Evolutionary conservation across 2,888 invertebrate species (phyloP), one percentile per base, ranked within the genome.

Genomic region (Thera britannica): DNA sequence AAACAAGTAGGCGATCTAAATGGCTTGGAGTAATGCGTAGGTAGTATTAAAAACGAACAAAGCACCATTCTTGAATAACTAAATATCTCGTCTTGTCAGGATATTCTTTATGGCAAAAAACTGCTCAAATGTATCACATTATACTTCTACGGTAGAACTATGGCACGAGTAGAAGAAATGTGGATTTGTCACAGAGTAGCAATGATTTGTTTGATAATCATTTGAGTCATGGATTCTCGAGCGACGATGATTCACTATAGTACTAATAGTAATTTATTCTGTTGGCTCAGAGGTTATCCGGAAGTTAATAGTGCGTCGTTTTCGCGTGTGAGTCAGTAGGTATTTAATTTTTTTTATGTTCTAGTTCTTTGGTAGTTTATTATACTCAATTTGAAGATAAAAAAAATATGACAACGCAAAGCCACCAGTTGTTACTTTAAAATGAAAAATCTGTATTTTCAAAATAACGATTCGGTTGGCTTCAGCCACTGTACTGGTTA

Each of bases 181-280:
- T 57, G 44, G 69, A 75, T 78, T 77, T 76, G 82, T 81, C 80
- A 79, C 77, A 72, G 58, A 70, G 65, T 75, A 74, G 71, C 73
- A 75, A 74, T 77, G 77, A 80, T 83, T 83, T 82, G 82, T 83
- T 81, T 83, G 81, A 83, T 84, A 83, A 80, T 78, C 5, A 83
- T 58, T 72, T 85, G 85, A 84, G 76, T 85, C 84, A 82, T 64
- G 70, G 68, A 72, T 68, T 73, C 77, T 79, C 77, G 79, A 78
- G 75, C 57, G 56, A 68, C 64, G 77, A 76, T 75, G 77, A 78
- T 56, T 78, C 76, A 76, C 54, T n/a, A n/a, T 71, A 67, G 62
- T 72, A 58, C 48, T 62, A 65, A 64, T 72, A 58, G 54, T 62
- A 63, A 65, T 68, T 65, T 52, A 63, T 58, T 59, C 63, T 55